phyloP scores from a whole-genome alignment of 2,888 invertebrate species.

The Cephus nigrinus region DNA sequence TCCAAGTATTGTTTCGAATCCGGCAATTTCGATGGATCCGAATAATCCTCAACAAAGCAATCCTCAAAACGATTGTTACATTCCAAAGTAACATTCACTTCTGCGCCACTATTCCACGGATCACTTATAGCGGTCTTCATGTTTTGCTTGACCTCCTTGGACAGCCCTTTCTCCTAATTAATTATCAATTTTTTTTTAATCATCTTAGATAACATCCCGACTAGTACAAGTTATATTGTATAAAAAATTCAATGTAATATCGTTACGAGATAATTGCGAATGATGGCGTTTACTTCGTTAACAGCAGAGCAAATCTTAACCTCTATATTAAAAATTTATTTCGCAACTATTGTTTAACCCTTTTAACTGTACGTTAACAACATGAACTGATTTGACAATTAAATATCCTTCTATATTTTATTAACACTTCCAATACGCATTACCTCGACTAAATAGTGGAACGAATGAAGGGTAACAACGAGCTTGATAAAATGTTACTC shows the following conservation, averaged over 20 bases:
- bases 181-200: neutral
- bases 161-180: neutral
- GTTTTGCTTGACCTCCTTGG: conserved; percentile 18
- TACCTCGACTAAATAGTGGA: neutral
- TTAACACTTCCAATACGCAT: neutral
- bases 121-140: conserved; percentile 53
- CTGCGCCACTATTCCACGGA: conserved; percentile 45
- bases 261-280: neutral
- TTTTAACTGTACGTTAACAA: neutral
- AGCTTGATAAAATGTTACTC: neutral
- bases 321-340: neutral
- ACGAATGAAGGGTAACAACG: neutral
- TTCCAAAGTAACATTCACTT: conserved; percentile 15
- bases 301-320: neutral
- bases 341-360: neutral
- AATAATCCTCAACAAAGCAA: conserved; percentile 42
- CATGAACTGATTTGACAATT: neutral
- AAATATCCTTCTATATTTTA: neutral
- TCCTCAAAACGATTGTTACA: conserved; percentile 46
- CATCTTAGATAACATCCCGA: neutral
- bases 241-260: neutral
- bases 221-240: neutral
- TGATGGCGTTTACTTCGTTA: neutral
- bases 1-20: conserved; percentile 77
- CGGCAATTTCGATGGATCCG: conserved; percentile 61